Percentiles rank a stretch among this genome's conserved stretches.
phyloP scores from a whole-genome alignment of 2,113 vertebrate genomes.

The Chlamydotis undulata region DNA sequence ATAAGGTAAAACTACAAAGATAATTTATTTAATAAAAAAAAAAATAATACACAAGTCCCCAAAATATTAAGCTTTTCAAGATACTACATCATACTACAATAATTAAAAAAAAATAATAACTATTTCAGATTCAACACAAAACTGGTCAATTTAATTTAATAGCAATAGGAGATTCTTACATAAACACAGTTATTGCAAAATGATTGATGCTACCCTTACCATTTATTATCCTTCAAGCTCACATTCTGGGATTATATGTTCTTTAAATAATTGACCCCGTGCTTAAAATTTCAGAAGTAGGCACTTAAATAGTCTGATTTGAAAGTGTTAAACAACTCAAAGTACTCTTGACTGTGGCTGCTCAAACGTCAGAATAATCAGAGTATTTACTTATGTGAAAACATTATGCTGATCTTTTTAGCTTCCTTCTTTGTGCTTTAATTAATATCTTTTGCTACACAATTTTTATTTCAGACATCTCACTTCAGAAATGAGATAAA shows the following conservation, averaged over 20 bases:
- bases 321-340: neutral
- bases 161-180: neutral
- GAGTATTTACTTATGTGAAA: neutral
- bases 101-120: neutral
- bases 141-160: neutral
- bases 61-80: neutral
- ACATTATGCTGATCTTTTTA: neutral
- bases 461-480: neutral
- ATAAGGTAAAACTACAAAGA: neutral
- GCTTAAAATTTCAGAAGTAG: neutral
- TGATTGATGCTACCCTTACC: neutral
- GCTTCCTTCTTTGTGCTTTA: neutral
- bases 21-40: neutral
- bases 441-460: fast-evolving
- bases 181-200: neutral
- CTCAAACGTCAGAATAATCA: neutral
- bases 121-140: neutral
- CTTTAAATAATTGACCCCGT: neutral
- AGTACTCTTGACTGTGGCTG: neutral
- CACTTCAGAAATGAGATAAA: neutral
- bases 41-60: neutral
- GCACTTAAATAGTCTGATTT: neutral
- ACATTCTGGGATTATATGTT: neutral
- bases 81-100: neutral
- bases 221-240: neutral